phyloP scores from a whole-genome alignment of 2,797 vertebrate species.

The Anisognathus igniventris region DNA sequence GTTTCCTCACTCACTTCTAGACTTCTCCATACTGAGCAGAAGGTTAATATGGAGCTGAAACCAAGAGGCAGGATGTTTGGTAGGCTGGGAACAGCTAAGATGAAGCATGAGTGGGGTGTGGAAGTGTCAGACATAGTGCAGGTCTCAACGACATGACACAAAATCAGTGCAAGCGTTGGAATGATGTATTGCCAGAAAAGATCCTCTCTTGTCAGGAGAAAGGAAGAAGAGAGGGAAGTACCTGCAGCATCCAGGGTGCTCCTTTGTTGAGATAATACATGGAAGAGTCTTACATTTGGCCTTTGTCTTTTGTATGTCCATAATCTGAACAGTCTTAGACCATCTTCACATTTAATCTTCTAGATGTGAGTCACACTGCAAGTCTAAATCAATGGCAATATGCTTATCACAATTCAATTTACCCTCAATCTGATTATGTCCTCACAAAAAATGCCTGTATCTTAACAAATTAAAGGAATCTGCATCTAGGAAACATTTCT shows the following conservation, averaged over 20 bases:
- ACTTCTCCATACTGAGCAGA: not conserved
- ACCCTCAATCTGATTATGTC: slow-evolving; percentile 22
- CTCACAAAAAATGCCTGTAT: not conserved
- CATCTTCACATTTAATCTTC: slow-evolving; percentile 35
- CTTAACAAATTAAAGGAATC: not conserved
- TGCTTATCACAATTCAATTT: slow-evolving; percentile 47
- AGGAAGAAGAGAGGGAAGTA: not conserved
- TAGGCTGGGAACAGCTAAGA: not conserved
- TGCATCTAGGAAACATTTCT: slow-evolving; percentile 19
- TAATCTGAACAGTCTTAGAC: not conserved
- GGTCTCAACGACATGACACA: not conserved
- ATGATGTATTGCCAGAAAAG: not conserved
- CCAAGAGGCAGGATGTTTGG: not conserved
- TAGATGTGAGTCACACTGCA: not conserved
- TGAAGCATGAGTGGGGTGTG: accelerated
- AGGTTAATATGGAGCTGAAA: not conserved
- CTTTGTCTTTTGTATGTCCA: not conserved
- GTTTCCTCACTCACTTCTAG: not conserved
- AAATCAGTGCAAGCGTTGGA: not conserved
- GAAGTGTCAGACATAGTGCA: not conserved
- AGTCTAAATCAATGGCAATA: slow-evolving; percentile 39
- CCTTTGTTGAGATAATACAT: not conserved
- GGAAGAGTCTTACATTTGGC: not conserved
- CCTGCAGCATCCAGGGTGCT: not conserved
- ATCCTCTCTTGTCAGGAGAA: not conserved